Conservation (phyloP, 2,888 invertebrate species). For the Germaria angustata region DNA sequence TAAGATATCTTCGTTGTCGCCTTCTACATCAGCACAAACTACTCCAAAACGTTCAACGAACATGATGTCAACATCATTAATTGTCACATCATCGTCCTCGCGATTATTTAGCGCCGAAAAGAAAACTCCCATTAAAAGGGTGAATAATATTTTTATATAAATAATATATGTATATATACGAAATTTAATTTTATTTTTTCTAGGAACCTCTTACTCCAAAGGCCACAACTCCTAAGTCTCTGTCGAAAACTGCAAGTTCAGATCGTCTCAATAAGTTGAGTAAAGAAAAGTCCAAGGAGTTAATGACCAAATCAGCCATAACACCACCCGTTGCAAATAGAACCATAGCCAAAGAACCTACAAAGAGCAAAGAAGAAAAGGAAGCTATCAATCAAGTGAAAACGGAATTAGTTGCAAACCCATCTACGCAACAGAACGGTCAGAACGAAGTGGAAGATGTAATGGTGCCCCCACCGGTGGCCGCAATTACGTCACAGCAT, state of each 20-base stretch:
- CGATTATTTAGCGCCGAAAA: slow-evolving; percentile 77
- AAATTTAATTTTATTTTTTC: not conserved
- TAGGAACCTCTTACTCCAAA: slow-evolving; percentile 73
- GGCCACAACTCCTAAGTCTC: slow-evolving; percentile 72
- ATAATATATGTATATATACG: too few relatives aligned
- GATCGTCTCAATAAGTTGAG: slow-evolving; percentile 71
- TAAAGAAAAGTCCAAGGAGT: slow-evolving; percentile 70
- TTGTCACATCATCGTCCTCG: slow-evolving; percentile 76
- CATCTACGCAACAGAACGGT: slow-evolving; percentile 69
- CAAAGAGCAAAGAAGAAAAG: slow-evolving; percentile 80
- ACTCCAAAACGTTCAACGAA: slow-evolving; percentile 80
- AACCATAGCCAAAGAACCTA: slow-evolving; percentile 68
- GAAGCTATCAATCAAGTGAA: slow-evolving; percentile 79
- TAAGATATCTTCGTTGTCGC: slow-evolving; percentile 74
- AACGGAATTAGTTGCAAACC: slow-evolving; percentile 72
- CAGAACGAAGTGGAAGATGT: slow-evolving; percentile 12
- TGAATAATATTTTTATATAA: too few relatives aligned
- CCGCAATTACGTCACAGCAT: slow-evolving; percentile 68
- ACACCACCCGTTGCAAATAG: slow-evolving; percentile 55
- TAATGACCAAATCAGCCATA: slow-evolving; percentile 74
- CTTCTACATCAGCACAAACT: slow-evolving; percentile 77
- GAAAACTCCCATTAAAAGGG: slow-evolving; percentile 77
- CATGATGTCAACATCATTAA: slow-evolving; percentile 77
- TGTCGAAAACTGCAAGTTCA: slow-evolving; percentile 70
- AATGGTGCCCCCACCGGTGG: slow-evolving; percentile 64